Conservation (phyloP, 2,797 vertebrate species). For the Leuciscus waleckii region DNA sequence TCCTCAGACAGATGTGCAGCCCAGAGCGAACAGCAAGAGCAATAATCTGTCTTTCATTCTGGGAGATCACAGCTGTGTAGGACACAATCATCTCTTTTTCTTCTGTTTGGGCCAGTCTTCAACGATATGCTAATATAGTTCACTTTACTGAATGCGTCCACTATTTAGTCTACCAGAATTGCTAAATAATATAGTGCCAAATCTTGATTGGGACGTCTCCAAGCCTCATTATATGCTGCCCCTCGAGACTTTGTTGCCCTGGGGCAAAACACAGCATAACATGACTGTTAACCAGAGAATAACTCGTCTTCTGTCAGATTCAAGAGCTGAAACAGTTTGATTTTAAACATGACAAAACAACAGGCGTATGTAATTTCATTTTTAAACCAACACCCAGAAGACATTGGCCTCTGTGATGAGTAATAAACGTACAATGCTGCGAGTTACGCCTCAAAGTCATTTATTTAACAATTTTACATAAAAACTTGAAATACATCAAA, state of each 20-base stretch:
- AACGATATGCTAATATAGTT: conserved; percentile 74
- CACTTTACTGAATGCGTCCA: conserved; percentile 69
- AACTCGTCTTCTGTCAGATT: conserved; percentile 39
- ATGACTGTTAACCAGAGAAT: conserved; percentile 43
- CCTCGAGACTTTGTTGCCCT: conserved; percentile 64
- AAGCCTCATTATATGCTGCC: conserved; percentile 58
- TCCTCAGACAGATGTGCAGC: conserved; percentile 77
- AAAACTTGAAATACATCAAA: not conserved
- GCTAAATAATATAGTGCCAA: conserved; percentile 73
- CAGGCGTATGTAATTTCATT: not conserved
- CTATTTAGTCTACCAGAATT: conserved; percentile 62
- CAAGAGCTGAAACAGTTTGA: conserved; percentile 39
- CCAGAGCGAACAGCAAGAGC: conserved; percentile 56
- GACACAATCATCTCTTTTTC: conserved; percentile 72
- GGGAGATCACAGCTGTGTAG: conserved; percentile 77
- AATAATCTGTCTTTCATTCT: conserved; percentile 81
- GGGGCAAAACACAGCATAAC: conserved; percentile 62
- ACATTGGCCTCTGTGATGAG: not conserved
- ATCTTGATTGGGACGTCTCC: conserved; percentile 70
- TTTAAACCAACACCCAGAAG: not conserved
- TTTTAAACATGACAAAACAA: conserved; percentile 25
- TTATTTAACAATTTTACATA: conserved; percentile 22
- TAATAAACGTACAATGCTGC: not conserved
- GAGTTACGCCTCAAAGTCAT: not conserved
- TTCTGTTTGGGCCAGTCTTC: conserved; percentile 46